phyloP scores from a whole-genome alignment of 2,797 vertebrate genomes.

The Gambelia wislizenii region DNA sequence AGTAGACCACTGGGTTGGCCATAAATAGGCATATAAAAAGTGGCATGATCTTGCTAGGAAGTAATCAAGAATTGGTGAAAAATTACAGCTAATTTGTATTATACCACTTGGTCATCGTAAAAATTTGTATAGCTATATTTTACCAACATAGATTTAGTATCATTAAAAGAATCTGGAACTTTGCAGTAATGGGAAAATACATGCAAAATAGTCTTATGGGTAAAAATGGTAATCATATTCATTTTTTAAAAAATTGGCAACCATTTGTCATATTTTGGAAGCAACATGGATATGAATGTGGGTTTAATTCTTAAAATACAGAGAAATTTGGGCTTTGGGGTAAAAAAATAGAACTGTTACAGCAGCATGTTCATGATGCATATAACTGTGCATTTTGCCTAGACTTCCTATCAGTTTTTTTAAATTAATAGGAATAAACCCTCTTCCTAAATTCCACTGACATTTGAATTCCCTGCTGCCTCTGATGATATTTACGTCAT shows the following conservation, averaged over 20 bases:
- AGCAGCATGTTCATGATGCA: not conserved
- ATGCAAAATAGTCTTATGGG: not conserved
- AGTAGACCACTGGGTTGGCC: not conserved
- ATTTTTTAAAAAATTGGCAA: not conserved
- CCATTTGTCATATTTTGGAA: not conserved
- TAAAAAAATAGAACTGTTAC: not conserved
- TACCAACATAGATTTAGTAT: not conserved
- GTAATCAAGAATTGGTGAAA: not conserved
- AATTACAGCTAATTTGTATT: not conserved
- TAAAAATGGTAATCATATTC: not conserved
- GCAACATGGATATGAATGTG: not conserved
- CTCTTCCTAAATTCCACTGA: not conserved
- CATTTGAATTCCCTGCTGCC: not conserved
- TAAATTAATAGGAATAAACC: not conserved
- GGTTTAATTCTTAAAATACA: not conserved
- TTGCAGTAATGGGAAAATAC: not conserved
- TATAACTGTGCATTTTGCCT: not conserved
- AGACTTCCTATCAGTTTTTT: not conserved
- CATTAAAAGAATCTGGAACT: not conserved
- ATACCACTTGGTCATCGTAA: not conserved
- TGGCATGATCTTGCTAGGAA: not conserved
- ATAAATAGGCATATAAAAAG: not conserved
- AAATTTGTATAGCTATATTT: not conserved
- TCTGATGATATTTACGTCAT: not conserved
- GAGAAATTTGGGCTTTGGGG: not conserved